A percentile compares a stretch with the other conserved stretches of the same genome.
Evolutionary conservation across 35 echinoderm and acorn worm genomes (phyloP).

Genomic region (Apostichopus japonicus): DNA sequence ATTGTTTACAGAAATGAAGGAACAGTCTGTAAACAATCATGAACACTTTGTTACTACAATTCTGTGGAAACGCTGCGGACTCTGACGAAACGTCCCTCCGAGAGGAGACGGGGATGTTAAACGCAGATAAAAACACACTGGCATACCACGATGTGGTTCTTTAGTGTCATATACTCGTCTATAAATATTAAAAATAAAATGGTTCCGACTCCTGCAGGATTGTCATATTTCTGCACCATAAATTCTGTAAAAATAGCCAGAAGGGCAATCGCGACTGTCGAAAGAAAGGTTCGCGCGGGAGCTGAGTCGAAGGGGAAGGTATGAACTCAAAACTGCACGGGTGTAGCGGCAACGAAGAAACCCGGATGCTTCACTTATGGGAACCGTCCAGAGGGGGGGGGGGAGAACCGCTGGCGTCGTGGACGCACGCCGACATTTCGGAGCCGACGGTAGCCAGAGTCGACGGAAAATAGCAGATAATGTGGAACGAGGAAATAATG

Average conservation of each 20-base stretch:
- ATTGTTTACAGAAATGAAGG: conserved; percentile 35
- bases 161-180: conserved; percentile 13
- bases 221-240: conserved; percentile 60
- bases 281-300: background rate
- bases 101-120: background rate
- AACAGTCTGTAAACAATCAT: conserved; percentile 40
- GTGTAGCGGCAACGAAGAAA: background rate
- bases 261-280: conserved; percentile 24
- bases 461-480: too few relatives aligned
- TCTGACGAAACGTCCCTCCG: background rate
- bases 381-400: too few relatives aligned
- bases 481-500: too few relatives aligned
- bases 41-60: background rate
- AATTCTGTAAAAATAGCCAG: conserved; percentile 43
- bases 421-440: too few relatives aligned
- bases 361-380: too few relatives aligned
- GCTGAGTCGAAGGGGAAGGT: background rate
- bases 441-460: too few relatives aligned
- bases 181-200: conserved; percentile 40
- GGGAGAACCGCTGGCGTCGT: too few relatives aligned
- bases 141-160: conserved; percentile 32
- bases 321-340: too few relatives aligned
- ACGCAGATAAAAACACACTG: conserved; percentile 35
- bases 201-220: background rate
- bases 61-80: background rate